Percentiles rank a stretch among this genome's conserved stretches.
Conservation (phyloP, 1,140 invertebrate genomes). For the Lamellibrachia luymesi region DNA sequence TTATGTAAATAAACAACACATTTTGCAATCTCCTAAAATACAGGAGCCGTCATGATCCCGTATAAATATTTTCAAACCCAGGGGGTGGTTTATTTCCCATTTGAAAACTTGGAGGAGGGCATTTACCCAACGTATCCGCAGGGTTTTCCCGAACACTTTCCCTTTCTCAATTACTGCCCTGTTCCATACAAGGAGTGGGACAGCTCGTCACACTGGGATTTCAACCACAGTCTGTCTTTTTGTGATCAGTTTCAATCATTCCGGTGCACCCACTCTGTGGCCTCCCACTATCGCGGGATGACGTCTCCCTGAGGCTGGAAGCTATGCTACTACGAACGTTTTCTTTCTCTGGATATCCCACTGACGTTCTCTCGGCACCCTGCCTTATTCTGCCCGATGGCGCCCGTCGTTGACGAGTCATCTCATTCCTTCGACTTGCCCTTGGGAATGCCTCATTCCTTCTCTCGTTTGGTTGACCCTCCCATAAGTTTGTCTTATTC, state of each 20-base stretch:
- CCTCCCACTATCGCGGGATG: not conserved
- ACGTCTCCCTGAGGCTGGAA: not conserved
- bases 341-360: not conserved
- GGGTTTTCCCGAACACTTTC: not conserved
- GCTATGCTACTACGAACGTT: not conserved
- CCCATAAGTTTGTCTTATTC: not conserved
- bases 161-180: not conserved
- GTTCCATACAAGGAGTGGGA: not conserved
- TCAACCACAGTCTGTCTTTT: not conserved
- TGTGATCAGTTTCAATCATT: not conserved
- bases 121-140: not conserved
- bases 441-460: not conserved
- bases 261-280: not conserved
- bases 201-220: not conserved
- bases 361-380: not conserved
- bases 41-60: not conserved
- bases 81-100: not conserved
- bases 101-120: not conserved
- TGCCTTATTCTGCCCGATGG: not conserved
- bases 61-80: not conserved
- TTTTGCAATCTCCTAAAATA: not conserved
- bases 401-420: not conserved
- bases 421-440: not conserved
- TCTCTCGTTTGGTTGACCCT: not conserved
- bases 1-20: not conserved